Conservation (phyloP, 2,113 vertebrate genomes). For the Eubucco bourcierii region DNA sequence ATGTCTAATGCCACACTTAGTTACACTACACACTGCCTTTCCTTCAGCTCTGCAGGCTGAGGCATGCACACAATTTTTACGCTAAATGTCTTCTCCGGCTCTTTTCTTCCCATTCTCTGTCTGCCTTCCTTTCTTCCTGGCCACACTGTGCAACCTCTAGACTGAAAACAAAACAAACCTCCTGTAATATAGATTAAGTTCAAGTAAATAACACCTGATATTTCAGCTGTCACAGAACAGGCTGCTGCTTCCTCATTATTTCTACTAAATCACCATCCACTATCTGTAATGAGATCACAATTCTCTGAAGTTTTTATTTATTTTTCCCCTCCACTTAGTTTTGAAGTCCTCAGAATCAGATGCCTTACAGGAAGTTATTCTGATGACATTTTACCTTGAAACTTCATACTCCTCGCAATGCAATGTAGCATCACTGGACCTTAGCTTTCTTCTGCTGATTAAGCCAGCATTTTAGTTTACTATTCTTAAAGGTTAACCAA, state of each 20-base stretch:
- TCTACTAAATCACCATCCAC: not conserved
- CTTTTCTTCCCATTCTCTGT: conserved; percentile 37
- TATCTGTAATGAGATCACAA: not conserved
- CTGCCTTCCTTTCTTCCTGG: conserved; percentile 24
- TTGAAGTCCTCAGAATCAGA: not conserved
- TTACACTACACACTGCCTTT: not conserved
- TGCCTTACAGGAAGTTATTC: not conserved
- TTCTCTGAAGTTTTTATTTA: not conserved
- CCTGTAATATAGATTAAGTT: not conserved
- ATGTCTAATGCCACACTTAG: not conserved
- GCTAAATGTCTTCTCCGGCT: not conserved
- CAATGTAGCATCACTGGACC: not conserved
- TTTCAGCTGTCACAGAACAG: not conserved
- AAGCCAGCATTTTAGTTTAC: not conserved
- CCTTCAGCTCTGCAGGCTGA: not conserved
- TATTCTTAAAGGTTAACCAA: not conserved
- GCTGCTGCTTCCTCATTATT: not conserved
- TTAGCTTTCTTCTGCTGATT: not conserved
- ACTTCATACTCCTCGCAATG: not conserved
- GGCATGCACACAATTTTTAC: not conserved
- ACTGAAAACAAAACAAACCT: not conserved
- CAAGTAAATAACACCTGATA: not conserved
- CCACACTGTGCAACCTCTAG: not conserved
- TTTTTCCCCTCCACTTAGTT: not conserved
- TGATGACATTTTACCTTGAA: not conserved